Percentiles rank a stretch among this genome's conserved stretches.
Conservation (phyloP, 2,797 vertebrate genomes). For the Acrossocheilus fasciatus region DNA sequence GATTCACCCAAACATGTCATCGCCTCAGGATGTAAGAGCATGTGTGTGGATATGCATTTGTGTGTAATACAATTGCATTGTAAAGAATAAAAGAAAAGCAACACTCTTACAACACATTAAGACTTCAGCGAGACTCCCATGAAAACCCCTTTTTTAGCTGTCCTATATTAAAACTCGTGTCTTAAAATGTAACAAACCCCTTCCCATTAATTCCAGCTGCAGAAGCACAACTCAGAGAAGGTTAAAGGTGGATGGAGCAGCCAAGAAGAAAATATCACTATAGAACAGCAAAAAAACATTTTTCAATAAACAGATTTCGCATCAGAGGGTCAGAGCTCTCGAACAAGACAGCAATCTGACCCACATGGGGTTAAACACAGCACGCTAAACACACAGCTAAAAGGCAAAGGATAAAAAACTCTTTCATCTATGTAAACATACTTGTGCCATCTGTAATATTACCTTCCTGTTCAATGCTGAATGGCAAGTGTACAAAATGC, state of each 20-base stretch:
- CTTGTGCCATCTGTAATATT: slow-evolving; percentile 17
- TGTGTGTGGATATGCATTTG: slow-evolving; percentile 57
- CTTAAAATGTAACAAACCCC: slow-evolving; percentile 50
- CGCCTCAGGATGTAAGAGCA: slow-evolving; percentile 20
- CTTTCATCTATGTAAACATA: slow-evolving; percentile 26
- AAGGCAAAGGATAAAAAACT: slow-evolving; percentile 55
- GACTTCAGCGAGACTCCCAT: slow-evolving; percentile 32
- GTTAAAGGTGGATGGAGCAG: slow-evolving; percentile 60
- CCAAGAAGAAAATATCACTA: slow-evolving; percentile 45
- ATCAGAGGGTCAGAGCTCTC: not conserved
- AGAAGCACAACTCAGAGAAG: slow-evolving; percentile 63
- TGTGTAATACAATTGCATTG: slow-evolving; percentile 66
- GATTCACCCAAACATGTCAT: slow-evolving; percentile 18
- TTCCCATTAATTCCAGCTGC: slow-evolving; percentile 45
- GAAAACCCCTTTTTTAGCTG: slow-evolving; percentile 10
- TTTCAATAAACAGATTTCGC: slow-evolving; percentile 12
- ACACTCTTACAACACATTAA: slow-evolving; percentile 48
- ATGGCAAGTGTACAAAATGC: slow-evolving; percentile 8
- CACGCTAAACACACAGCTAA: slow-evolving; percentile 46
- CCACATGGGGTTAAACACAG: not conserved
- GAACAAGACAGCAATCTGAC: not conserved
- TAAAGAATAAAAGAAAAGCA: slow-evolving; percentile 60
- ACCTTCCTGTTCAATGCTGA: slow-evolving; percentile 4
- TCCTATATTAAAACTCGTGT: slow-evolving; percentile 56
- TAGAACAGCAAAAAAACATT: slow-evolving; percentile 8